Conservation (phyloP, 2,113 vertebrate species). For the Rhabdornis inornatus region DNA sequence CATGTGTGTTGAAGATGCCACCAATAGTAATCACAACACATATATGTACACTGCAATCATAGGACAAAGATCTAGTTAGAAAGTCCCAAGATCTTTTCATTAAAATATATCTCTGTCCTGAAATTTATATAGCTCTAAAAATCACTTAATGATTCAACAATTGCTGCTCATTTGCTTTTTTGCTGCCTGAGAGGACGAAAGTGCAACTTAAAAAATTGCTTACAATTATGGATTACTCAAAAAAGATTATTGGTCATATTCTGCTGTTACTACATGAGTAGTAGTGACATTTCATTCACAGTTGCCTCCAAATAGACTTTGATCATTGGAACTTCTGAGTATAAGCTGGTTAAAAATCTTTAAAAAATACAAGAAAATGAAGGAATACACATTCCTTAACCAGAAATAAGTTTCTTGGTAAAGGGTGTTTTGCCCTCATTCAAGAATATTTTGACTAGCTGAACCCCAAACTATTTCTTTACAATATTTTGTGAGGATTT, state of each 20-base stretch:
- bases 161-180: neutral
- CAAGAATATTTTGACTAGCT: neutral
- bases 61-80: neutral
- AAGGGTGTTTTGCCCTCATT: neutral
- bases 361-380: conserved; percentile 1
- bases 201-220: neutral
- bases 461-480: neutral
- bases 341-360: neutral
- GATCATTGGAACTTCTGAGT: neutral
- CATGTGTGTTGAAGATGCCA: neutral
- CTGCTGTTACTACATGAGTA: neutral
- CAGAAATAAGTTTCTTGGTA: neutral
- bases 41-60: neutral
- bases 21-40: neutral
- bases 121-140: neutral
- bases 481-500: conserved; percentile 9
- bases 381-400: neutral
- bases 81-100: neutral
- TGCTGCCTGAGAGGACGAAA: neutral
- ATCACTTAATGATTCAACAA: neutral
- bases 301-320: neutral
- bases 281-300: conserved; percentile 16
- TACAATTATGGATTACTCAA: neutral
- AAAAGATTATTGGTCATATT: neutral
- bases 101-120: neutral